Evolutionary conservation across 2,113 vertebrate species (phyloP), one percentile per base, ranked within the genome.

Genomic region (Merops nubicus): DNA sequence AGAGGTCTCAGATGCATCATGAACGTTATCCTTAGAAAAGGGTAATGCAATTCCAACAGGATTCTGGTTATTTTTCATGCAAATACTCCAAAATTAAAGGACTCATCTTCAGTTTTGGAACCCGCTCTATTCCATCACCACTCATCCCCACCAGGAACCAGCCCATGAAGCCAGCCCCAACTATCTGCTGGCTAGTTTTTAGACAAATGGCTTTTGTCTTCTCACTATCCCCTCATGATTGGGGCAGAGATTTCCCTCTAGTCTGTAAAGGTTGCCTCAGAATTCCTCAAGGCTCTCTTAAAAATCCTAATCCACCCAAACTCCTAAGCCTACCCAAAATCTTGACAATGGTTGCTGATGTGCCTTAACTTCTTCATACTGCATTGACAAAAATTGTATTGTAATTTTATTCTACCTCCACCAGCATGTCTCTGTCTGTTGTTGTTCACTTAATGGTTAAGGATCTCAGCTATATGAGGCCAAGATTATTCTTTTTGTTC

Each of bases 381-480:
- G 42, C 26, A 20, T 23, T 45, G 82, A 70, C 0, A 0, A 75
- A 89, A 82, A 54, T 1, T 18, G 25, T 38, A 25, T 12, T 45
- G 59, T 26, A 68, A 74, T 89, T 81, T 90, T 59, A 74, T 70
- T 95, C 64, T 67, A 11, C 34, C 26, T 81, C 56, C 34, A 74
- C 8, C 51, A 67, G 45, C 50, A 57, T 4, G 22, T 36, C 59
- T 79, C 54, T 73, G 18, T 45, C 59, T 82, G 23, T 18, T 73
- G 57, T 34, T 82, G 21, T 85, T 87, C 76, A 76, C 54, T 57
- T 88, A 20, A 88, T 65, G 31, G 33, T 80, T 54, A 86, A 77
- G 76, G 50, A 92, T 93, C 68, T 74, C 82, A 77, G 9, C 85
- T 67, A 65, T 91, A 76, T 79, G 72, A 88, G 76, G 63, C 54